A percentile compares a stretch with the other conserved stretches of the same genome.
Evolutionary conservation across 2,888 invertebrate species (phyloP).

Genomic region (Nowickia ferox): DNA sequence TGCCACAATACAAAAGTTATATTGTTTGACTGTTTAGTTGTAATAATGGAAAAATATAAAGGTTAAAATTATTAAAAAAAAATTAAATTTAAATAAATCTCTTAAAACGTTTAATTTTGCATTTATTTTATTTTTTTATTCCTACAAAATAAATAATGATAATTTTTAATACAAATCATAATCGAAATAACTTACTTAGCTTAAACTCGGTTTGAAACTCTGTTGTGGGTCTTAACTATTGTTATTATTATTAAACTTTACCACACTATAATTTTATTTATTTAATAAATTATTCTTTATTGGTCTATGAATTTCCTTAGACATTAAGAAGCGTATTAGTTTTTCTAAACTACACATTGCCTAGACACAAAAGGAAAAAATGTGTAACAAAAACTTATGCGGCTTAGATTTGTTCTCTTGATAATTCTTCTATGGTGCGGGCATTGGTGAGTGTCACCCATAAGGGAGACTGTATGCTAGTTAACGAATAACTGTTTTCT

Average conservation of each 20-base stretch:
- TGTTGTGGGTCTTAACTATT: constrained; percentile 1
- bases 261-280: constrained; percentile 7
- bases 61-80: background rate
- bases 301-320: constrained; percentile 34
- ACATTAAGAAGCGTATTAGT: constrained; percentile 18
- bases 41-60: too few relatives aligned
- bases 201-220: constrained; percentile 41
- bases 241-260: background rate
- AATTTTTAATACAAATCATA: background rate
- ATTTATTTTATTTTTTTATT: constrained; percentile 19
- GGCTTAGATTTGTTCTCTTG: constrained; percentile 75
- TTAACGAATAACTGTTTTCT: constrained; percentile 77
- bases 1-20: too few relatives aligned
- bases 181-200: background rate
- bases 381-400: background rate
- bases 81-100: background rate
- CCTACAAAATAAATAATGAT: constrained; percentile 16
- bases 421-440: constrained; percentile 84
- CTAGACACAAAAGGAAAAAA: background rate
- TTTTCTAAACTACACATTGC: constrained; percentile 45
- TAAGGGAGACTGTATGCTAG: constrained; percentile 89
- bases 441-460: constrained; percentile 92
- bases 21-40: too few relatives aligned
- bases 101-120: background rate
- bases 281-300: constrained; percentile 11